These are phyloP conservation scores for Clarias macrocephalus DNA, from an alignment of 2,113 vertebrate species.

Conservation along the genomic window DNA sequence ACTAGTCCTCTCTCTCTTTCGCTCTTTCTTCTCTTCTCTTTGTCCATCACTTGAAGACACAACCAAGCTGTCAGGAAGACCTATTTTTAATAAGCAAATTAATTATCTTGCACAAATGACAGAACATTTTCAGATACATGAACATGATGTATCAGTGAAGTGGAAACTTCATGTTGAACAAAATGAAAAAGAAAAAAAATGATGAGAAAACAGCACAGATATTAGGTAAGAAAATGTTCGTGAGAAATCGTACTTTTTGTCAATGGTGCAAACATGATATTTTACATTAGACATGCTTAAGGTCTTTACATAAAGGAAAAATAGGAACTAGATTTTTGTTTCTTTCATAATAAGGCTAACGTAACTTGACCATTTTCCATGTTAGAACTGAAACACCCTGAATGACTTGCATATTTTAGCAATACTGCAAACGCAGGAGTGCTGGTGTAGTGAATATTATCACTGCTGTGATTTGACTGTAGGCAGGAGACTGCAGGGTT, in stretches of 20 bases:
- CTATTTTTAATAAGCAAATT: slow-evolving; percentile 7
- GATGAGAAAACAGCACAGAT: background rate
- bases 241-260: background rate
- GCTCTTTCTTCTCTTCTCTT: background rate
- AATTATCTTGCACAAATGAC: slow-evolving; percentile 17
- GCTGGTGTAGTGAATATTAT: background rate
- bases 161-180: background rate
- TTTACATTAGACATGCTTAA: too few species aligned
- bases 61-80: background rate
- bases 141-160: background rate
- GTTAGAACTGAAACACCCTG: too few species aligned
- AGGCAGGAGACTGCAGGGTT: background rate
- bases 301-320: too few species aligned
- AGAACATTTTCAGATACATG: background rate
- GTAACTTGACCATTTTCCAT: too few species aligned
- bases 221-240: background rate
- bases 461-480: background rate
- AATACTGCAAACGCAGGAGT: background rate
- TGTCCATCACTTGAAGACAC: background rate
- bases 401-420: too few species aligned
- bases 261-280: background rate
- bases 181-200: background rate
- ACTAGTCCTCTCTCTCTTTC: background rate
- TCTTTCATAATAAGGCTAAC: too few species aligned
- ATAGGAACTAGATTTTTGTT: too few species aligned